Percentiles rank a stretch among this genome's conserved stretches.
Conservation (phyloP, 2,888 invertebrate genomes). For the Meliscaeva auricollis region DNA sequence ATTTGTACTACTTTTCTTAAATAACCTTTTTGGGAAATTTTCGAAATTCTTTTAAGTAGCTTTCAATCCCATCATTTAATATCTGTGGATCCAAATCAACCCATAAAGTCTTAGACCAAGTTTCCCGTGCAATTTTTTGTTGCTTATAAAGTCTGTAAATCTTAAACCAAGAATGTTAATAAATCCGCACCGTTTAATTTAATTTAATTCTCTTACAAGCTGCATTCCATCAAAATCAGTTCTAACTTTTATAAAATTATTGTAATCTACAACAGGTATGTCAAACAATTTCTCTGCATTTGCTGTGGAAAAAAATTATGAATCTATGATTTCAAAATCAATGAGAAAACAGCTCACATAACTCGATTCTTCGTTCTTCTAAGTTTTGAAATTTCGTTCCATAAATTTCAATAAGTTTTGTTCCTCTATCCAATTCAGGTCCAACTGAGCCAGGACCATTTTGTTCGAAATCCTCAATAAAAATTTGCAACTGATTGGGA, state of each 20-base stretch:
- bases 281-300: constrained; percentile 95
- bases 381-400: constrained; percentile 87
- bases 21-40: constrained; percentile 89
- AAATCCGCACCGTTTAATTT: background rate
- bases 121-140: constrained; percentile 90
- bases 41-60: constrained; percentile 91
- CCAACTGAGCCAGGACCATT: constrained; percentile 92
- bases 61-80: constrained; percentile 94
- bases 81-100: constrained; percentile 93
- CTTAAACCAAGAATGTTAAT: constrained; percentile 64
- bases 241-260: constrained; percentile 88
- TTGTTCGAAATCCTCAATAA: constrained; percentile 30
- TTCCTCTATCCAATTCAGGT: constrained; percentile 90
- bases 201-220: constrained; percentile 78
- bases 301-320: constrained; percentile 83
- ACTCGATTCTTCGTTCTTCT: constrained; percentile 87
- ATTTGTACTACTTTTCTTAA: constrained; percentile 51
- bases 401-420: constrained; percentile 87
- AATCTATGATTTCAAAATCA: constrained; percentile 33
- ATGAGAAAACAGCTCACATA: constrained; percentile 78
- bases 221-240: constrained; percentile 89
- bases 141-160: constrained; percentile 91
- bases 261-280: constrained; percentile 93
- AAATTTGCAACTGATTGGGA: background rate
- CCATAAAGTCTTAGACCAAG: constrained; percentile 96